Evolutionary conservation across 1,140 invertebrate genomes (phyloP), one percentile per base, ranked within the genome.

Genomic region (Zaprionus nigranus): DNA sequence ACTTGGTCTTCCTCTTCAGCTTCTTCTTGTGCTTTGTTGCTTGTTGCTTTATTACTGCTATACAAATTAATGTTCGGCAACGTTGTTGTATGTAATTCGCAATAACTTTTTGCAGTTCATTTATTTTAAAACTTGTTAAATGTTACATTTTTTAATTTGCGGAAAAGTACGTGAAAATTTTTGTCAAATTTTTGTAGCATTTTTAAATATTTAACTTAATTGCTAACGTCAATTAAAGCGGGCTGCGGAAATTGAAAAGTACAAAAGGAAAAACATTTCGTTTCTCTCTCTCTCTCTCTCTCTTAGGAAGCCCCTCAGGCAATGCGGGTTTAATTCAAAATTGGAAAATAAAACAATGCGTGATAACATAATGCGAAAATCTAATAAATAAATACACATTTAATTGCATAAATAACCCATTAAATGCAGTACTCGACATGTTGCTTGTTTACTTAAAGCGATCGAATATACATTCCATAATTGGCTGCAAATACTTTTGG

Each of bases 391-490:
- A 51, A 51, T 51, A 51, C 9, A 4, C 17, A 51, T 51, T 51
- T 51, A 22, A 51, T 51, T 51, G 20, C 46, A 22, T 22, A 22
- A 51, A 51, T 51, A 51, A 51, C 13, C 46, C 20, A 51, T 51
- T 46, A 46, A 46, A 46, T 46, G 40, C 40, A 46, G n/a, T 46
- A 3, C 38, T n/a, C 38, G 15, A 40, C 38, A 40, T 40, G 38
- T n/a, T 17, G 40, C 40, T 17, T 46, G 46, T 51, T 51, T 24
- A 46, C 40, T 17, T 46, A 17, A 46, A 46, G 40, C 46, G 46
- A 51, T 51, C 71, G 40, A 63, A 77, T 77, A 77, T 78, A 72
- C 62, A 73, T 62, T 54, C 46, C 59, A 82, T 78, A 78, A 82
- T 82, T 81, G 74, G 53, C 57, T 24, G 20, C 22, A 24, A 51